Base-by-base conservation (phyloP, 2,113 vertebrate genomes). In the Barnardius zonarius region DNA sequence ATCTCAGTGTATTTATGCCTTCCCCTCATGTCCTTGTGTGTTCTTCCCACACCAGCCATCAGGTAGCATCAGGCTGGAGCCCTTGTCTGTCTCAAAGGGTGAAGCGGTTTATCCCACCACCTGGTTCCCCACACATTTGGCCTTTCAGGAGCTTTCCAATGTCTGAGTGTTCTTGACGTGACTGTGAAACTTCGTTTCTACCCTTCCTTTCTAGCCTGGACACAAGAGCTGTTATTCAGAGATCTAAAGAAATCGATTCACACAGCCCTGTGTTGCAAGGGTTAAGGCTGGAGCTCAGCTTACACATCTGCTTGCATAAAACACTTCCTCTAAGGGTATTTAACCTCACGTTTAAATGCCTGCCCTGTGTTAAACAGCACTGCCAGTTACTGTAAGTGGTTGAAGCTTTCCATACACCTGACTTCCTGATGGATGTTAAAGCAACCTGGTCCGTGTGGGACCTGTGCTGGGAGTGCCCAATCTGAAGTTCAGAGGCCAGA, bases 401-500 rank as follows among this genome's bases (percentile, higher is more conserved):
- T 70, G 41, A 25, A 54, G 37, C 41, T 79, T 44, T 64, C 23
- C 18, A 28, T 69, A 41, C 41, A 19, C 10, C 9, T 46, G 11
- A 6, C 1, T 62, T 74, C 15, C 66, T 11, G 6, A 11, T 68
- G 51, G 20, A 46, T 7, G 14, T 87, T 78, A 61, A 49, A 87
- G 48, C 3, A 16, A n/a, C 41, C 24, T 28, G 7, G 24, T 59
- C 4, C 2, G 13, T 48, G 27, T 2, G 3, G 12, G 39, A 30
- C 37, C 33, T 48, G 37, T 16, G 3, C 30, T 70, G 43, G 48
- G n/a, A 51, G 24, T 7, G 27, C 37, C 25, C 0, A 0, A 1
- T 41, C 35, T 2, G 10, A 46, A 67, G 61, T 66, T 37, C 1
- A 1, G 51, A 69, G 51, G 27, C 19, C 46, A 51, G 27, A 85